Conservation (phyloP, 2,888 invertebrate species). For the Cephus spinipes region DNA sequence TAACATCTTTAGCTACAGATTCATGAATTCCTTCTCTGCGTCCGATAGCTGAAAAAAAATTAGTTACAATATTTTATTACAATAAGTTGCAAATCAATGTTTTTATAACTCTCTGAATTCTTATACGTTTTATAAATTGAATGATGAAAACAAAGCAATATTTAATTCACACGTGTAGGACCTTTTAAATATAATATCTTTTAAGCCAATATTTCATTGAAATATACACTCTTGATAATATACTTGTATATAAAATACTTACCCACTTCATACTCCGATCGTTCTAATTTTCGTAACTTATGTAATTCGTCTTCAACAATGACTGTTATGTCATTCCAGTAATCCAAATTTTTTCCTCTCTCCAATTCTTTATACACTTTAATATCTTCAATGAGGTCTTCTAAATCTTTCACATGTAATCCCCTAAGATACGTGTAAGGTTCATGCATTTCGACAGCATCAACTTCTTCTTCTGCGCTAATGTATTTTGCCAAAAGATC, state of each 20-base stretch:
- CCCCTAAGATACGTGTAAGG: conserved; percentile 96
- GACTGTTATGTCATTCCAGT: conserved; percentile 96
- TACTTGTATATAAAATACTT: conserved; percentile 22
- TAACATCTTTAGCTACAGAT: conserved; percentile 91
- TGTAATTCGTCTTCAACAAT: conserved; percentile 94
- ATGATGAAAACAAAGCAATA: no score
- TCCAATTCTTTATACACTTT: conserved; percentile 95
- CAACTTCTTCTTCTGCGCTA: conserved; percentile 87
- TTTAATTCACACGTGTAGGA: no score
- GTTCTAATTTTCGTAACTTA: conserved; percentile 83
- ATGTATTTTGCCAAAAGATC: conserved; percentile 97
- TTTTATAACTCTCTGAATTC: no score
- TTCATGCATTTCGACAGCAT: conserved; percentile 97
- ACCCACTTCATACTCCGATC: conserved; percentile 72
- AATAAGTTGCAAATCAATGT: not conserved
- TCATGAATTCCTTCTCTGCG: conserved; percentile 88
- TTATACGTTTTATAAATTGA: no score
- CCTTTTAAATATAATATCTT: not conserved
- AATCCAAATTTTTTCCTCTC: conserved; percentile 86
- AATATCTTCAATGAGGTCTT: conserved; percentile 96
- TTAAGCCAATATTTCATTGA: conserved; percentile 61
- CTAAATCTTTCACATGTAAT: conserved; percentile 88
- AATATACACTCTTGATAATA: conserved; percentile 32
- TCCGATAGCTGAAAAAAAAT: conserved; percentile 64
- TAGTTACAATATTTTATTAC: conserved; percentile 17